A percentile compares a stretch with the other conserved stretches of the same genome.
Conservation (phyloP, 2,113 vertebrate species). For the Tetrao urogallus region DNA sequence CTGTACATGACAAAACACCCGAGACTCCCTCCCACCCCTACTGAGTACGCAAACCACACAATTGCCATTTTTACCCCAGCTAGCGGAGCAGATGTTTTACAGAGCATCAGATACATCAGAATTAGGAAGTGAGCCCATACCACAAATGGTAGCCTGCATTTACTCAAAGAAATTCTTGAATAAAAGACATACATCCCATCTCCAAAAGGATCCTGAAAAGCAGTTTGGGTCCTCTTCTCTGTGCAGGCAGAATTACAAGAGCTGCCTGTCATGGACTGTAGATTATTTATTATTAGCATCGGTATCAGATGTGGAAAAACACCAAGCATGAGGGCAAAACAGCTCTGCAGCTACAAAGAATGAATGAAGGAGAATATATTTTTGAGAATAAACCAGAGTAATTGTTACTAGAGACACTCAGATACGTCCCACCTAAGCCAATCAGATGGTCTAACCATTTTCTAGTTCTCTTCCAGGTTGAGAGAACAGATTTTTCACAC, state of each 20-base stretch:
- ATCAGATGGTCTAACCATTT: background rate
- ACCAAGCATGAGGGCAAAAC: background rate
- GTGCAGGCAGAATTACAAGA: background rate
- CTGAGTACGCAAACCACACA: background rate
- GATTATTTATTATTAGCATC: background rate
- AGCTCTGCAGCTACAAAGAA: background rate
- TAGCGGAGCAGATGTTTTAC: background rate
- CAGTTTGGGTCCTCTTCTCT: background rate
- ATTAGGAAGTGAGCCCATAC: background rate
- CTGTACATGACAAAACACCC: background rate
- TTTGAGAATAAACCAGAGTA: background rate
- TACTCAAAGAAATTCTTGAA: background rate
- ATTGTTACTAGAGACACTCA: background rate
- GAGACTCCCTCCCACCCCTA: background rate
- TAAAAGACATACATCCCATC: background rate
- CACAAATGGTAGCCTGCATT: background rate
- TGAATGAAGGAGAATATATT: background rate
- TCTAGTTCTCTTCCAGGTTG: background rate
- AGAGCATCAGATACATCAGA: background rate
- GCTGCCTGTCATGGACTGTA: accelerated
- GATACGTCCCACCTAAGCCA: background rate
- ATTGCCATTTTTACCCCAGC: background rate
- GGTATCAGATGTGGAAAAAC: background rate
- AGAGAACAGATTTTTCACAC: background rate
- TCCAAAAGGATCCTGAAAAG: background rate